Percentiles rank a stretch among this genome's conserved stretches.
Evolutionary conservation across 2,113 vertebrate genomes (phyloP).

Genomic region (Ceuthmochares aereus): DNA sequence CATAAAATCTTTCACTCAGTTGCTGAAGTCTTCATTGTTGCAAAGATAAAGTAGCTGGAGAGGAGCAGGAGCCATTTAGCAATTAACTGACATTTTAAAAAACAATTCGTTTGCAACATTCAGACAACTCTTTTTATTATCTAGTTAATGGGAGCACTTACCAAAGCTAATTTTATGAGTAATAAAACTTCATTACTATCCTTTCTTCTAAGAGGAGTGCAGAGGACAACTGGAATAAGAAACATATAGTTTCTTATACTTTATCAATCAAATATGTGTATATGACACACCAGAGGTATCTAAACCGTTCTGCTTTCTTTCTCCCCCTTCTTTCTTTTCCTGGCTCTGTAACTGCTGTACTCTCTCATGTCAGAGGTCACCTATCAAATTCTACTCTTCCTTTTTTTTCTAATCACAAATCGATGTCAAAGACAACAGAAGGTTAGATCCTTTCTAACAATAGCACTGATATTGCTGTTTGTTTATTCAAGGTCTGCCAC

Average conservation of each 20-base stretch:
- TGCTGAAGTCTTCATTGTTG: neutral
- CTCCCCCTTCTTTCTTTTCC: neutral
- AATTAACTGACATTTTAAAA: constrained; percentile 67
- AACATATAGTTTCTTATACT: constrained; percentile 10
- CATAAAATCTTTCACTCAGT: constrained; percentile 7
- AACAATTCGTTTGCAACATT: constrained; percentile 72
- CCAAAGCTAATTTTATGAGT: constrained; percentile 72
- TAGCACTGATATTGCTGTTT: constrained; percentile 11
- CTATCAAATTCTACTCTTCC: neutral
- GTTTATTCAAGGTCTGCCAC: neutral
- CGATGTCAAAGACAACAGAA: constrained; percentile 52
- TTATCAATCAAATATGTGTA: neutral
- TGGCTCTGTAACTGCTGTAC: neutral
- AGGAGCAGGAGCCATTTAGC: constrained; percentile 34
- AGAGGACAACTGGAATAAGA: constrained; percentile 50
- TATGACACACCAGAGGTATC: neutral
- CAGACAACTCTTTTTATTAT: constrained; percentile 72
- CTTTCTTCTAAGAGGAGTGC: constrained; percentile 38
- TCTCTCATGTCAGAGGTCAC: neutral
- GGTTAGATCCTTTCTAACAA: constrained; percentile 54
- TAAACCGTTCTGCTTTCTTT: neutral
- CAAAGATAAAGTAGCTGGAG: constrained; percentile 29
- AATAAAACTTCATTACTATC: constrained; percentile 79
- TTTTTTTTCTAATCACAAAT: constrained; percentile 41
- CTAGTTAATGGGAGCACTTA: constrained; percentile 75